These are phyloP conservation scores for Dipus sagitta DNA, from an alignment of 2,797 vertebrate species.

Conservation along the genomic window DNA sequence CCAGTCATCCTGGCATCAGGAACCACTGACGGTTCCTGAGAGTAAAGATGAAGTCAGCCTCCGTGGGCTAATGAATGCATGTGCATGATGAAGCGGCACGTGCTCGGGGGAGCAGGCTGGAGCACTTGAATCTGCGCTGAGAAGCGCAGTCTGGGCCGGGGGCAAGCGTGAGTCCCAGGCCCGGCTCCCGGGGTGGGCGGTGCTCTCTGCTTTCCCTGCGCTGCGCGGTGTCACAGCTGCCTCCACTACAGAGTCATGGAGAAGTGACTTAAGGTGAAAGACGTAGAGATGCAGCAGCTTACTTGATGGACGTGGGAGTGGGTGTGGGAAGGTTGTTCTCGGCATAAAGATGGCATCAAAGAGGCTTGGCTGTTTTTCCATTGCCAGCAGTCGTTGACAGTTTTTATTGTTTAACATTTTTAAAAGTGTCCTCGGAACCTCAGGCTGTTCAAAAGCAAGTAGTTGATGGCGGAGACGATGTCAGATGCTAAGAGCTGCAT, in stretches of 20 bases:
- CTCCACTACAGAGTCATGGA: conserved; percentile 63
- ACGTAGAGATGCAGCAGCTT: conserved; percentile 3
- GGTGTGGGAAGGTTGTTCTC: conserved; percentile 77
- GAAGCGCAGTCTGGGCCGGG: neutral
- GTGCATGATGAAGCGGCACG: neutral
- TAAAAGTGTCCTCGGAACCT: conserved; percentile 72
- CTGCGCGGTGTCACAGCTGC: conserved; percentile 15
- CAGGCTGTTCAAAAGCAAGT: conserved; percentile 56
- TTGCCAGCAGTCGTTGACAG: conserved; percentile 61
- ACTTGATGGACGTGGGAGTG: conserved; percentile 69
- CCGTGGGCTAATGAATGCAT: neutral
- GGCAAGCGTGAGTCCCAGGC: neutral
- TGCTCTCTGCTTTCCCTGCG: neutral
- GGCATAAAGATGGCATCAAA: conserved; percentile 67
- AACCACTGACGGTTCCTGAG: neutral
- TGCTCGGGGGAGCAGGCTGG: neutral
- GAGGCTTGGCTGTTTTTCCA: conserved; percentile 68
- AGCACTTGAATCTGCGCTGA: too few relatives aligned
- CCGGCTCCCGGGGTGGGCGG: neutral
- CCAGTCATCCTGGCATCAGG: neutral
- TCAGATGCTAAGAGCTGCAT: conserved; percentile 47
- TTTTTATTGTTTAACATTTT: conserved; percentile 77
- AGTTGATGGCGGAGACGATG: conserved; percentile 58
- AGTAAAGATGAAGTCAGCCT: neutral
- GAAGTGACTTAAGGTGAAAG: conserved; percentile 82